Base-by-base conservation (phyloP, 2,888 invertebrate genomes). In the Odontomyia ornata region DNA sequence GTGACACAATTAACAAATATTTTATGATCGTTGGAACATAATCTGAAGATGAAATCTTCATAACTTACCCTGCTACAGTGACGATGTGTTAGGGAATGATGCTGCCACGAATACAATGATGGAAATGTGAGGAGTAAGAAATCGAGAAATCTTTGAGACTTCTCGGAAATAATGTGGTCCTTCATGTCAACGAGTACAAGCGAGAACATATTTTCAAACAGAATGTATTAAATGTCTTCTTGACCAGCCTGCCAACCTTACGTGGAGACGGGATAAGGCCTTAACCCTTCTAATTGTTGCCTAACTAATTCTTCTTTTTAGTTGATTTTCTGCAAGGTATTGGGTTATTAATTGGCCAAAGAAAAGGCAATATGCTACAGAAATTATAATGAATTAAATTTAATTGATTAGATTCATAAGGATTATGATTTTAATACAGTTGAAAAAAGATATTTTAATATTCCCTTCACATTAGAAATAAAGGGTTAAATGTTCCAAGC, bases 1-100 rank as follows among this genome's bases (percentile, higher is more conserved):
- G 80, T 80, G 78, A 80, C 80, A 80, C 80, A 81, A 80, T 81
- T 80, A 81, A 81, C 80, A 80, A 79, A 80, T 81, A 79, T 80
- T 81, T 81, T 80, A 81, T 80, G 78, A 78, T 76, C 80, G 78
- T 77, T 77, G 43, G 77, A 76, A 75, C 77, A 21, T 56, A 77
- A 75, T 75, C 75, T 75, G 23, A 28, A 75, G 27, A 75, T 47
- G 75, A 75, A 64, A 75, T 75, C 75, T 75, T 75, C 47, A 75
- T 75, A 75, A 27, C 46, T 64, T 75, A 43, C 36, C 75, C 43
- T 21, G 28, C 43, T n/a, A n/a, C n/a, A 36, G 9, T 36, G 36
- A 3, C 43, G 25, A 36, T 47, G 46, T n/a, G 15, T 5, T 52
- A 52, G 52, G 4, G 15, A 18, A n/a, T 15, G 15, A 21, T 5